These are phyloP conservation scores for Orthonyx spaldingii DNA, from an alignment of 2,113 vertebrate species.

Conservation along the genomic window DNA sequence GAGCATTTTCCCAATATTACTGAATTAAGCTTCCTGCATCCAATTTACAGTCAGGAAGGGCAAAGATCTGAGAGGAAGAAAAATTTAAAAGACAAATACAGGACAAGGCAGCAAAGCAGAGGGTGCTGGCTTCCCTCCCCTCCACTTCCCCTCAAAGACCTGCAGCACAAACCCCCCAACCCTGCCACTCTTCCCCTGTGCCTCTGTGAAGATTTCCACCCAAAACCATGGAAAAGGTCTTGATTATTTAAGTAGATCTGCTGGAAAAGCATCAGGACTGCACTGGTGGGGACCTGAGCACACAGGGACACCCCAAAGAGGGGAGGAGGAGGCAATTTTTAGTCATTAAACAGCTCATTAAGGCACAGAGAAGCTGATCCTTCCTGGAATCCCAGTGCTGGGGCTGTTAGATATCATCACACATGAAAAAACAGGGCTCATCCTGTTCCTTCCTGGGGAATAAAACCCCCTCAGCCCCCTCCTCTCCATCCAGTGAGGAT, in stretches of 20 bases:
- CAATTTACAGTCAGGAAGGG: neutral
- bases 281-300: neutral
- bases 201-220: neutral
- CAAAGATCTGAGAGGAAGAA: neutral
- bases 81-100: fast-evolving
- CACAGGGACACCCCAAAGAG: neutral
- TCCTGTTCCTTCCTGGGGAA: neutral
- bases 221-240: neutral
- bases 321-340: neutral
- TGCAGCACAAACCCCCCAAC: neutral
- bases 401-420: fast-evolving
- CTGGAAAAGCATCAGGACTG: neutral
- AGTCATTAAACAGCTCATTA: neutral
- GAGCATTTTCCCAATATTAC: neutral
- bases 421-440: fast-evolving
- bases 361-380: neutral
- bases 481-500: fast-evolving
- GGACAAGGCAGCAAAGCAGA: neutral
- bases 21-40: neutral
- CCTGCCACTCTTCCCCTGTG: fast-evolving
- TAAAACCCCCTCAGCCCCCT: neutral
- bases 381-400: neutral
- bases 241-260: neutral
- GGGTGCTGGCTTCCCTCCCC: neutral
- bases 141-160: neutral